These are phyloP conservation scores for Neodon shergylaensis DNA, from an alignment of 2,113 vertebrate species.

Conservation along the genomic window DNA sequence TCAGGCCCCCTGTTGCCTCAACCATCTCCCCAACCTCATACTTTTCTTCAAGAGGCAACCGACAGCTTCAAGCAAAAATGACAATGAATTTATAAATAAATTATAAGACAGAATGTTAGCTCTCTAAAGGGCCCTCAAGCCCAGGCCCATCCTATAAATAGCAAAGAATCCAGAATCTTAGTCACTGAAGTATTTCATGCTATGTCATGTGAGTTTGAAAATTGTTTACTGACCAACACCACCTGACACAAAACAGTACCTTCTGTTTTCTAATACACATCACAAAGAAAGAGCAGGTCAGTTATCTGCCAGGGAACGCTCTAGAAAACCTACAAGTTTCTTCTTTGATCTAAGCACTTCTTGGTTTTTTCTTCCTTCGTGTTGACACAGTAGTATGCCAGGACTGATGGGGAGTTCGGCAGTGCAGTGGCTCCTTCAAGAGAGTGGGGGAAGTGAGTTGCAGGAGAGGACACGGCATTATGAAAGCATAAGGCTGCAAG, in stretches of 20 bases:
- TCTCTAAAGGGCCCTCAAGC: not conserved
- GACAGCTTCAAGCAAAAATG: not conserved
- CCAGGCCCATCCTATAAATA: not conserved
- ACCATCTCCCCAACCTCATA: not conserved
- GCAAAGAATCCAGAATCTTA: not conserved
- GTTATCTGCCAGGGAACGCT: not conserved
- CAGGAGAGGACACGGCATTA: not conserved
- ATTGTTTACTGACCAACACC: not conserved
- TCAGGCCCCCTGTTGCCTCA: not conserved
- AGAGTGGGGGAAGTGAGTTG: too few relatives aligned
- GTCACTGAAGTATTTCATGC: not conserved
- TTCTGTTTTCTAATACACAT: not conserved
- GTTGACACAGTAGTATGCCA: not conserved
- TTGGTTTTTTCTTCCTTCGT: not conserved
- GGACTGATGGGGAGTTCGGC: not conserved
- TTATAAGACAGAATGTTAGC: not conserved
- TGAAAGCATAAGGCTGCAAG: not conserved
- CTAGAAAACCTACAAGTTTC: not conserved
- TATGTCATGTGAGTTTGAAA: not conserved
- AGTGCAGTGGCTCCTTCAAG: not conserved
- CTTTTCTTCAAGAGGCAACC: not conserved
- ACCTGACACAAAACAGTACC: not conserved
- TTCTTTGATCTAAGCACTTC: not conserved
- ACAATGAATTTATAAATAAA: slow-evolving; percentile 8
- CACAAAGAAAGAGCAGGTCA: slow-evolving; percentile 8